Base-by-base conservation (phyloP, 2,797 vertebrate species). In the Phrynocephalus forsythii region DNA sequence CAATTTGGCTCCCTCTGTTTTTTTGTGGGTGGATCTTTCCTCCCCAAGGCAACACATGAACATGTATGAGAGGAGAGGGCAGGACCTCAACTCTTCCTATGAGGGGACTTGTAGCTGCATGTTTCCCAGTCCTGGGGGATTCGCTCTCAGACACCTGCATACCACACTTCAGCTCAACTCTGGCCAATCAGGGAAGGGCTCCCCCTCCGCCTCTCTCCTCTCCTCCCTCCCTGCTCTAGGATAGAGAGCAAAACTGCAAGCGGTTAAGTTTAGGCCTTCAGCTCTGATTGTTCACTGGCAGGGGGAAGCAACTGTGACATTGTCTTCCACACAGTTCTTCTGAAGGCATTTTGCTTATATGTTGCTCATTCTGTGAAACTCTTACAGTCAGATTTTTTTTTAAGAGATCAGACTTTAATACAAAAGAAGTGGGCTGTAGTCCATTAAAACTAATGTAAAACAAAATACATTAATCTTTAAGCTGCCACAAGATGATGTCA, bases 1-100 rank as follows among this genome's bases (percentile, higher is more conserved):
- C 96, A 95, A 94, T 88, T 86, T 87, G 91, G 81, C 86, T 94
- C 94, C 94, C 92, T 44, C 93, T 93, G 7, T 2, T 84, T 90
- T 93, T 93, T 90, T 90, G 92, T 94, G 85, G 85, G 90, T 82
- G 92, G 87, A 92, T 91, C 89, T 93, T 95, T 80, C 38, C 66
- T 91, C 87, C 81, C 83, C 89, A 88, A 20, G 93, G 90, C 93
- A 92, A 92, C 86, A 84, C 91, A 91, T 84, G 91, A 94, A 95
- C 82, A 90, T 95, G 85, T 86, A 92, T 13, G 52, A 13, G 52
- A 90, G 81, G 82, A 92, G 38, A 44, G 38, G 26, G 79, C 94
- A 84, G 93, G 92, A 90, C 92, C 91, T 30, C 13, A 95, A 91
- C 76, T 76, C 83, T 91, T 92, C 93, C 92, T 94, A 91, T 91